A percentile compares a stretch with the other conserved stretches of the same genome.
Evolutionary conservation across 2,888 invertebrate genomes (phyloP).

Genomic region (Teleogryllus oceanicus): DNA sequence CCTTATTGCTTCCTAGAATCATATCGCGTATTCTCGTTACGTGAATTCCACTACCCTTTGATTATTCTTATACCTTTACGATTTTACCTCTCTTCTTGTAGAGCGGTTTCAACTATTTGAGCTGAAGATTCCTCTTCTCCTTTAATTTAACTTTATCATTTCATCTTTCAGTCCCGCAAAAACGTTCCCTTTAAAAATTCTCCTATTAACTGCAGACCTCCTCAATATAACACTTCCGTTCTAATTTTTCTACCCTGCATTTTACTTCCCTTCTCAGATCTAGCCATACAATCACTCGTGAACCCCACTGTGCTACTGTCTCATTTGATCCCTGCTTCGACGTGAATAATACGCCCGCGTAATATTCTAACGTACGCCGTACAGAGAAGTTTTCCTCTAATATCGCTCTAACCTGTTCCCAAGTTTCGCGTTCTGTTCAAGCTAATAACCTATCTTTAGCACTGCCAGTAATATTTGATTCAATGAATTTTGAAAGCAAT

Average conservation of each 20-base stretch:
- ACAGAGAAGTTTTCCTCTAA: neutral
- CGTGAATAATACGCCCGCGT: neutral
- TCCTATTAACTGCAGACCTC: neutral
- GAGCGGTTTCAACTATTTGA: neutral
- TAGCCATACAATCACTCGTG: neutral
- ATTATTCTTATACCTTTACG: no score
- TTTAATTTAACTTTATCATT: neutral
- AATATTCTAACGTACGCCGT: neutral
- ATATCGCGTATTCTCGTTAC: no score
- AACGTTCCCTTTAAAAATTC: constrained; percentile 20
- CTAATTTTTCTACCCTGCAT: neutral
- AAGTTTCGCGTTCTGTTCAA: neutral
- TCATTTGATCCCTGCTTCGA: neutral
- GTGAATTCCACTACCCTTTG: no score
- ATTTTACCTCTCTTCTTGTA: neutral
- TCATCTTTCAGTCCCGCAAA: neutral
- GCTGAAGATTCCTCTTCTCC: neutral
- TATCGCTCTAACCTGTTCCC: neutral
- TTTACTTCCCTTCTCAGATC: neutral
- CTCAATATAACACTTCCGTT: neutral
- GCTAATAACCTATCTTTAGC: neutral
- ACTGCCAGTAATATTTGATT: neutral
- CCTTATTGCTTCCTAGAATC: no score
- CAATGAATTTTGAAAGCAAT: neutral
- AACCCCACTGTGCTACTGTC: constrained; percentile 12